Base-by-base conservation (phyloP, 1,140 invertebrate genomes). In the Zaprionus nigranus region DNA sequence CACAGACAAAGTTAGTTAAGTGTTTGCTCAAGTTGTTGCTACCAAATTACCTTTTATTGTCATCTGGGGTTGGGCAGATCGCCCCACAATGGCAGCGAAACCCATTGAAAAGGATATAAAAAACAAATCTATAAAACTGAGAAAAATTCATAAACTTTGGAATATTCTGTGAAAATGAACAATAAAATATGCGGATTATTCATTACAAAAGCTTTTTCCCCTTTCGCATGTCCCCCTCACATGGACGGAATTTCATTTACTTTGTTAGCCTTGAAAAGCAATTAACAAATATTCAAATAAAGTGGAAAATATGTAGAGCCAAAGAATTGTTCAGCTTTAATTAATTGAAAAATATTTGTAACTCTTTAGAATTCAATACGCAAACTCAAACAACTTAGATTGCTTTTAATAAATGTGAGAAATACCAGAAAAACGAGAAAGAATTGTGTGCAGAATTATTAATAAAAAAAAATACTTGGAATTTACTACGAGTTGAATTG, bases 21-120 rank as follows among this genome's bases (percentile, higher is more conserved):
- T 88, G 84, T 87, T 84, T 88, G 84, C 78, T 66, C 34, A 81
- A 81, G 81, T 87, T 87, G 84, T 87, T 87, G 81, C 78, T 81
- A 74, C 85, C 59, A 75, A 84, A 87, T 87, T 84, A 88, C 84
- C 84, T 87, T 87, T 87, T 88, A 82, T 88, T 87, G 85, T 84
- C 68, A 78, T 82, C 79, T 78, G 60, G 69, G 36, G 36, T 57
- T 63, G 43, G 53, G 49, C 56, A 54, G 38, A 30, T 51, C 20
- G 17, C 20, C 54, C 13, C 12, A 75, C 73, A 75, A 75, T 75
- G 67, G 73, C 26, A 20, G 38, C 43, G 20, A 57, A 58, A 34
- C 9, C 5, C 51, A n/a, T 38, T 46, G 49, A 63, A 70, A 53
- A 6, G 11, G 7, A 64, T 11, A 59, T 34, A 51, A 75, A 75